Evolutionary conservation across 2,888 invertebrate species (phyloP).

Genomic region (Hydraecia micacea): DNA sequence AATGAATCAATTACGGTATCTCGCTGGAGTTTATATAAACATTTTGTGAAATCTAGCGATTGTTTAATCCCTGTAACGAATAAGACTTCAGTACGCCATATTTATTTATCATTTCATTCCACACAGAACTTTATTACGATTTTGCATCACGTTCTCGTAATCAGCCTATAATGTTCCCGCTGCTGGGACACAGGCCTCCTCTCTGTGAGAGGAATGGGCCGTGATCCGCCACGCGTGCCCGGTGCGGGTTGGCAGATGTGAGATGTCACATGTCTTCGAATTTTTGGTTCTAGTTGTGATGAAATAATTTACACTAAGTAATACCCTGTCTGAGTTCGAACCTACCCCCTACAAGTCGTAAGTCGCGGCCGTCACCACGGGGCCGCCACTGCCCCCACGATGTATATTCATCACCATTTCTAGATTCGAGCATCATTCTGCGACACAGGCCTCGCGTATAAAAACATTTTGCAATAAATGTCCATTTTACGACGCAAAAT

Average conservation of each 20-base stretch:
- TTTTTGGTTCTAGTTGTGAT: too few relatives aligned
- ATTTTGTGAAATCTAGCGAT: slow-evolving; percentile 29
- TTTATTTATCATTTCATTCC: slow-evolving; percentile 47
- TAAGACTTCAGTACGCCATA: slow-evolving; percentile 9
- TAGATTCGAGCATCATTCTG: slow-evolving; percentile 16
- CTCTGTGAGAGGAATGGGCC: too few relatives aligned
- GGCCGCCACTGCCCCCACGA: too few relatives aligned
- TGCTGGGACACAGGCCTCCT: too few relatives aligned
- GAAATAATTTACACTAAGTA: too few relatives aligned
- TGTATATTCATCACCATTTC: slow-evolving; percentile 23
- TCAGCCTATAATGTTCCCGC: too few relatives aligned
- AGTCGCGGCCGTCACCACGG: too few relatives aligned
- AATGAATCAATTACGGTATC: slow-evolving; percentile 33
- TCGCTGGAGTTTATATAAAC: slow-evolving; percentile 4
- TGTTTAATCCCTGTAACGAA: slow-evolving; percentile 27
- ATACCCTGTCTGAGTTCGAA: too few relatives aligned
- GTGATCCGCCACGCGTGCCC: too few relatives aligned
- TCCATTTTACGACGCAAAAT: slow-evolving; percentile 48
- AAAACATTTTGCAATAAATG: slow-evolving; percentile 59
- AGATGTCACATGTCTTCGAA: too few relatives aligned
- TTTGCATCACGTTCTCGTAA: slow-evolving; percentile 21
- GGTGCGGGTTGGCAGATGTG: too few relatives aligned
- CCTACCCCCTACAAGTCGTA: too few relatives aligned
- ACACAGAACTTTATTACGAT: slow-evolving; percentile 26
- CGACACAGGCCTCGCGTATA: slow-evolving; percentile 25